Evolutionary conservation across 1,140 invertebrate species (phyloP).

Genomic region (Ceratina australensis): DNA sequence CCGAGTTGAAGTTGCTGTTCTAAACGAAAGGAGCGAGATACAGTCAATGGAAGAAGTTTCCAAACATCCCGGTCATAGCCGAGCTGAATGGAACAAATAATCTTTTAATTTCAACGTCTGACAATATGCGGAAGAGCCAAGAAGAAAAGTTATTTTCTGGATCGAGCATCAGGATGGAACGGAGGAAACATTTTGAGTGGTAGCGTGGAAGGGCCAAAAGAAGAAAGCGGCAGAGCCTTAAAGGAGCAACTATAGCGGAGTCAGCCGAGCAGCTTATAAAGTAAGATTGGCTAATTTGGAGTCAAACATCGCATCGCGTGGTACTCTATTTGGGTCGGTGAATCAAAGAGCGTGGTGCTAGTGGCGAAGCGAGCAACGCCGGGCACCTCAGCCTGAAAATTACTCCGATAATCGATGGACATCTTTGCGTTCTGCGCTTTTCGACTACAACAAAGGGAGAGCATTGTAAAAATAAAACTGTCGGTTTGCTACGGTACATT

Average conservation of each 20-base stretch:
- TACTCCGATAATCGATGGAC: not conserved
- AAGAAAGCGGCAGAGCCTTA: not conserved
- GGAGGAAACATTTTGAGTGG: not conserved
- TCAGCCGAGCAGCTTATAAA: slow-evolving; percentile 15
- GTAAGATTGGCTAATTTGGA: slow-evolving; percentile 35
- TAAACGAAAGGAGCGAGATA: not conserved
- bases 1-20: not conserved
- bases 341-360: slow-evolving; percentile 2
- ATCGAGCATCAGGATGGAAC: not conserved
- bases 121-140: too few species aligned
- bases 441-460: not conserved
- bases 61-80: too few species aligned
- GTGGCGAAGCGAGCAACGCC: not conserved
- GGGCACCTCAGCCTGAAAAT: not conserved
- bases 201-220: slow-evolving; percentile 10
- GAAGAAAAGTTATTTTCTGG: too few species aligned
- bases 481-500: not conserved
- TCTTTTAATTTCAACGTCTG: too few species aligned
- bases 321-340: not conserved
- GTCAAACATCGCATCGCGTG: slow-evolving; percentile 16
- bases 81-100: too few species aligned
- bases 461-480: not conserved
- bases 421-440: not conserved
- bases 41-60: too few species aligned
- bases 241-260: slow-evolving; percentile 11